phyloP scores from a whole-genome alignment of 2,113 vertebrate species.

The Oenanthe melanoleuca region DNA sequence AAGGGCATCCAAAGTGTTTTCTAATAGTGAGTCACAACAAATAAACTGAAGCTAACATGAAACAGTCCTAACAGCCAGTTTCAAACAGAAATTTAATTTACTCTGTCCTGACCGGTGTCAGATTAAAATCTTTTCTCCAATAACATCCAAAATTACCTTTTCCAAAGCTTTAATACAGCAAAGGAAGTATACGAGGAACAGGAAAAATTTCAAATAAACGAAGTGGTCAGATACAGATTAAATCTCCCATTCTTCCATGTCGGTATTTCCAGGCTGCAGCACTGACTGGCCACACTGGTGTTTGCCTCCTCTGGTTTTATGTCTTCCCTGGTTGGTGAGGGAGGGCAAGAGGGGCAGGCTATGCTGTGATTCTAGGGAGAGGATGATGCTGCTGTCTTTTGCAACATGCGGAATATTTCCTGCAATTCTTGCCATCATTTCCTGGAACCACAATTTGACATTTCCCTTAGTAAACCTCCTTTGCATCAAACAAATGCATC shows the following conservation, averaged over 20 bases:
- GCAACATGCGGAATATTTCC: background rate
- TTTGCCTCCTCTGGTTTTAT: background rate
- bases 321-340: background rate
- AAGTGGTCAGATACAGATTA: background rate
- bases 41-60: background rate
- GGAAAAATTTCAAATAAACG: background rate
- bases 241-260: background rate
- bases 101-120: background rate
- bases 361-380: background rate
- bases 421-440: background rate
- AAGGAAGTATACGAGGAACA: background rate
- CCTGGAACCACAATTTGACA: background rate
- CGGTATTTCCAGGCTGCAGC: background rate
- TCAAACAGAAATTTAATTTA: constrained; percentile 34
- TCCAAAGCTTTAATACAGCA: background rate
- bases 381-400: background rate
- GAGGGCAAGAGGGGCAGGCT: background rate
- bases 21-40: background rate
- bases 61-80: background rate
- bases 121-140: background rate
- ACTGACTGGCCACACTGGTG: fast-evolving
- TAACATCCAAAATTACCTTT: background rate
- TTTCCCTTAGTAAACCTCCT: background rate
- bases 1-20: background rate
- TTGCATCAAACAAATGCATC: background rate